Conservation (phyloP, 1,140 invertebrate species). For the Pseudomyrmex pallidus region DNA sequence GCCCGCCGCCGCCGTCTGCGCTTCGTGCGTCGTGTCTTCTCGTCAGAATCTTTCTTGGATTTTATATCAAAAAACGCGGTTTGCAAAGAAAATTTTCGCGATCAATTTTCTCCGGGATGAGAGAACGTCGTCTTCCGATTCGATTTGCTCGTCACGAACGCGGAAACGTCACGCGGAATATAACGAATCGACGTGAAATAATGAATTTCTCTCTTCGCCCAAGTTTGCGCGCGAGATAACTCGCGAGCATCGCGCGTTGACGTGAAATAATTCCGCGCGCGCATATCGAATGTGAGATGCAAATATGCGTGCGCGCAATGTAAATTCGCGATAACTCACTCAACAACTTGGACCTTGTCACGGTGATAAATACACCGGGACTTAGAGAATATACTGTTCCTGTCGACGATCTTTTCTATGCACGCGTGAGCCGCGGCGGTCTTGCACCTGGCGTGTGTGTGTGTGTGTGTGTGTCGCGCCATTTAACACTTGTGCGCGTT, state of each 20-base stretch:
- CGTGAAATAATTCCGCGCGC: slow-evolving; percentile 47
- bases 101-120: not conserved
- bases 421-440: slow-evolving; percentile 31
- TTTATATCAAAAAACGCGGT: not conserved
- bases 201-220: not conserved
- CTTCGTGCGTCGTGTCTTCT: not conserved
- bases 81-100: no score
- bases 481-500: slow-evolving; percentile 54
- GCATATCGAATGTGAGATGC: not conserved
- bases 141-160: not conserved
- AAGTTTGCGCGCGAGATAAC: not conserved
- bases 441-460: slow-evolving; percentile 10
- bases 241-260: slow-evolving; percentile 15
- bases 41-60: not conserved
- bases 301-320: slow-evolving; percentile 30
- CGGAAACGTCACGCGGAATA: slow-evolving; percentile 5
- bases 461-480: slow-evolving; percentile 11
- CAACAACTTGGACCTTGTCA: slow-evolving; percentile 13
- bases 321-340: slow-evolving; percentile 52
- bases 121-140: not conserved
- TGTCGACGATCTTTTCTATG: slow-evolving; percentile 55
- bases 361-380: slow-evolving; percentile 43
- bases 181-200: slow-evolving; percentile 11
- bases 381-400: slow-evolving; percentile 46
- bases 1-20: slow-evolving; percentile 33